Conservation (phyloP, 2,113 vertebrate species). For the Tachuris rubrigastra region DNA sequence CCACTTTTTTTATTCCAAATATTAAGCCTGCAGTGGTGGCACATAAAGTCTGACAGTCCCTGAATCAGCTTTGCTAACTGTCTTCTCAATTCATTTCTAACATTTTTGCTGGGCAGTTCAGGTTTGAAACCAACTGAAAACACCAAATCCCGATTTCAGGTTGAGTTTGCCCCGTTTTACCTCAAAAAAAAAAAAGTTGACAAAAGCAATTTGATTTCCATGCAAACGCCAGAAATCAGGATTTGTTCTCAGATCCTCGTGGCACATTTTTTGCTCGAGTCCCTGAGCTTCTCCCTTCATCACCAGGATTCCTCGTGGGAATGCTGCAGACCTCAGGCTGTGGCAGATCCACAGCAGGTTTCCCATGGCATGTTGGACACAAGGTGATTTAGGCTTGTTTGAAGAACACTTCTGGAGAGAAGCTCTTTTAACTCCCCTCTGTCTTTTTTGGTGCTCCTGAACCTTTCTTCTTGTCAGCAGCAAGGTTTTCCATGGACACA, state of each 20-base stretch:
- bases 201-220: background rate
- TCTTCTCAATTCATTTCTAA: background rate
- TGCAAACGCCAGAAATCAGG: background rate
- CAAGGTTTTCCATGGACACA: accelerated
- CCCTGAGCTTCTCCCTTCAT: background rate
- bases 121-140: background rate
- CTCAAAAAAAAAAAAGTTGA: background rate
- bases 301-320: background rate
- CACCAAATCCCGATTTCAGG: background rate
- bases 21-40: background rate
- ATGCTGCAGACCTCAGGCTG: background rate
- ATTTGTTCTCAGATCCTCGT: background rate
- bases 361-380: background rate
- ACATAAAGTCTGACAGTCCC: background rate
- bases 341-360: background rate
- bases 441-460: background rate
- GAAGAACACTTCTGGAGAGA: background rate
- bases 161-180: background rate
- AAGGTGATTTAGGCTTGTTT: background rate
- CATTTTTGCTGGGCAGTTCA: background rate
- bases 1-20: background rate
- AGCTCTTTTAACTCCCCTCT: background rate
- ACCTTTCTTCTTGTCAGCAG: background rate
- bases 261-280: background rate
- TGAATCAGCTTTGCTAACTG: background rate